These are phyloP conservation scores for Tribolium madens DNA, from an alignment of 1,140 invertebrate species.

Conservation along the genomic window DNA sequence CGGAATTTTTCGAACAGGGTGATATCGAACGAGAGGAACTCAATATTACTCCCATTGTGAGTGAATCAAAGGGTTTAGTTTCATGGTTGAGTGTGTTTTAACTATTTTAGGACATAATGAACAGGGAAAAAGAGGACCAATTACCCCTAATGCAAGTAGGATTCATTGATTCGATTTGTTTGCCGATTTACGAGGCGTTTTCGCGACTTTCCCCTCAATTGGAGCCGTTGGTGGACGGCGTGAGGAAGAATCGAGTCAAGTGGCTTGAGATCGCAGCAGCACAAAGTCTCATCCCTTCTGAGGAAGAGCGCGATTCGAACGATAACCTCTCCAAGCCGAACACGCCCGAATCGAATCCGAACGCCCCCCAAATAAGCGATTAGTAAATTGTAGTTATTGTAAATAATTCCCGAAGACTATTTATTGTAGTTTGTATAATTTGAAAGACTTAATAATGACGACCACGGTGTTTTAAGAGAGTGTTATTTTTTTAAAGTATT, in stretches of 20 bases:
- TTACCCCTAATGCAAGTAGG: constrained; percentile 96
- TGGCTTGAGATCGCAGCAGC: constrained; percentile 81
- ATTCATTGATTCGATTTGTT: constrained; percentile 96
- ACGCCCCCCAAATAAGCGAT: constrained; percentile 45
- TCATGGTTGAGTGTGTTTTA: too few species aligned
- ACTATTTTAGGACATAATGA: constrained; percentile 90
- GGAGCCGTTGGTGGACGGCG: constrained; percentile 85
- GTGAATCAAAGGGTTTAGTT: constrained; percentile 57
- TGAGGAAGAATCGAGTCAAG: constrained; percentile 83
- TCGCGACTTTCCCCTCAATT: constrained; percentile 81
- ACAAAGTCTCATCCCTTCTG: constrained; percentile 56
- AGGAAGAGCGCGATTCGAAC: constrained; percentile 59
- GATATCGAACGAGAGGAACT: constrained; percentile 90
- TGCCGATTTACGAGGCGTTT: constrained; percentile 95
- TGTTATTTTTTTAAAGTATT: constrained; percentile 48
- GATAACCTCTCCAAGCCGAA: constrained; percentile 61
- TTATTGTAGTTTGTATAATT: constrained; percentile 24
- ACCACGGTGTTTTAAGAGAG: constrained; percentile 24
- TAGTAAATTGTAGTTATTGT: constrained; percentile 44
- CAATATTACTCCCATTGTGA: constrained; percentile 88
- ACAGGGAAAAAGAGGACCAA: constrained; percentile 94
- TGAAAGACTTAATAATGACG: constrained; percentile 18
- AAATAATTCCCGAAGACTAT: constrained; percentile 41
- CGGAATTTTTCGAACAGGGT: constrained; percentile 96
- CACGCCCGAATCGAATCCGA: constrained; percentile 53